Base-by-base conservation (phyloP, 2,113 vertebrate species). In the Rhipidura dahli region DNA sequence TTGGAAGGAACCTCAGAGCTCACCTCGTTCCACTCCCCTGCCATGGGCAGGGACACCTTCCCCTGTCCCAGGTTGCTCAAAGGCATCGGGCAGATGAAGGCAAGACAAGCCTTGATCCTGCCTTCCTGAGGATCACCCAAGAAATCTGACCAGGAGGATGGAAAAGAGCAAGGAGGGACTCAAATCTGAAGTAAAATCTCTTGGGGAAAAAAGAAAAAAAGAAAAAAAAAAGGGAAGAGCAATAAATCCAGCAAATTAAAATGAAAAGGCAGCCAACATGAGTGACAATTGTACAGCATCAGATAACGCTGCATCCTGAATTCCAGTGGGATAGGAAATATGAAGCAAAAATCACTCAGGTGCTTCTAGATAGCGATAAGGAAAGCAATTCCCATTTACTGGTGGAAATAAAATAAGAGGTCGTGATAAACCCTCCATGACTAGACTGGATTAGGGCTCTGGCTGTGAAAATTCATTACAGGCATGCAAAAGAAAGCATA, bases 401-500 rank as follows among this genome's bases (percentile, higher is more conserved):
- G 33, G 63, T 20, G 47, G 86, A 91, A 94, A 87, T 87, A 93
- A 90, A 93, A 93, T 93, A 90, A 85, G 81, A 81, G 75, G 73
- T 61, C n/a, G 76, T 90, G 94, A 95, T 94, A 96, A 92, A 87
- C 68, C 73, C 88, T 96, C 78, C 64, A 85, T 45, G 87, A 88
- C 90, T 94, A 42, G 91, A 90, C 80, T 93, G 97, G 94, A 97
- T 96, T 95, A 96, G 65, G 80, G 86, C 92, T 95, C 59, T 84
- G 57, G 92, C 96, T 92, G 95, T 92, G 95, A 95, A 96, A 95
- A 96, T 95, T 97, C 97, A 97, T 97, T 97, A 97, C 3, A 11
- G 71, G 78, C 81, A 73, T 83, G 95, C 91, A 97, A 92, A 97
- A 94, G 94, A 85, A 91, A 37, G 83, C 6, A 3, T 87, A 91